Evolutionary conservation across 2,888 invertebrate genomes (phyloP), one percentile per base, ranked within the genome.

Genomic region (Thecophora atra): DNA sequence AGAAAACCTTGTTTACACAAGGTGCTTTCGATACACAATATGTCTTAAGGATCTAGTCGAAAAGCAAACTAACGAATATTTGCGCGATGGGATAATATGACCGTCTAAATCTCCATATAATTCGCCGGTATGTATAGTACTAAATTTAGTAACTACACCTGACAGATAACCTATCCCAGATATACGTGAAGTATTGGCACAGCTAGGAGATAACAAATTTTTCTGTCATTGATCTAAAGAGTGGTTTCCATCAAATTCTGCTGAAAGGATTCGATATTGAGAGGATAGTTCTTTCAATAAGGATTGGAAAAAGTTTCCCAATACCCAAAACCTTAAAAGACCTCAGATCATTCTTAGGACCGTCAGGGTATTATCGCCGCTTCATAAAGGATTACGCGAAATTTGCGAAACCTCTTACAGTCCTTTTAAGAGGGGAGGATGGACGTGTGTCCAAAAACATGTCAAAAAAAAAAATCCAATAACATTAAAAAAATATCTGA

Each of bases 151-250:
- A 8, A 72, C 70, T 8, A 72, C 67, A n/a, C 30, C 72, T 0
- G 72, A 70, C 44, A 62, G 42, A 71, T 74, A 74, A 30, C 58
- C 71, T 2, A 73, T 75, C 19, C 70, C 73, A 4, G 72, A 73
- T n/a, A 74, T 73, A 42, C 28, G 47, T 21, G 71, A 71, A 24
- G 74, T 74, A 26, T 42, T 72, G 13, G 63, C 63, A 21, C 62
- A 73, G 15, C 47, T 66, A 7, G 70, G 54, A 11, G 54, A 56
- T 19, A 71, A 71, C 44, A n/a, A 63, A 26, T 44, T 73, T 37
- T 73, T 70, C 44, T 58, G 72, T 69, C 47, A 72, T 60, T 30
- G 60, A 60, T 60, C 30, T 60, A 30, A 60, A 60, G 30, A 24
- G 70, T 44, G 54, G 56, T 56, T 54, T 69, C 15, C 68, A 72